phyloP scores from a whole-genome alignment of 2,888 invertebrate species.

The Amiota minor region DNA sequence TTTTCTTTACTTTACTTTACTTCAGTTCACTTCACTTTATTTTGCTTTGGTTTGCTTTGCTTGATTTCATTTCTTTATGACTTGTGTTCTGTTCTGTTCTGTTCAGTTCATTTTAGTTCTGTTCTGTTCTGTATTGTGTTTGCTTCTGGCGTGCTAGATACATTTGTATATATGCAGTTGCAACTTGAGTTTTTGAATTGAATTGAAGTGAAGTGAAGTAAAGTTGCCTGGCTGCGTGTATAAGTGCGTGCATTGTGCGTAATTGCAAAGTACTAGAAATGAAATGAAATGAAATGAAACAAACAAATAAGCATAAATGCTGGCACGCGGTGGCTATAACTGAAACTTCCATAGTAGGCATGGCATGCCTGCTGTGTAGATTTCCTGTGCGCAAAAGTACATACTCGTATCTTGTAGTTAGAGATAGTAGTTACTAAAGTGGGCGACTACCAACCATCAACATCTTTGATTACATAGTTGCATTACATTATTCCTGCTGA shows the following conservation, averaged over 20 bases:
- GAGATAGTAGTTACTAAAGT: background rate
- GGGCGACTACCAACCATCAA: slow-evolving; percentile 1
- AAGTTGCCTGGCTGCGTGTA: slow-evolving; percentile 1
- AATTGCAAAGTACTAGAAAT: slow-evolving; percentile 1
- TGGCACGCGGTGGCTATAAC: background rate
- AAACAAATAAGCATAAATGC: background rate
- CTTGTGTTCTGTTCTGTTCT: slow-evolving; percentile 20
- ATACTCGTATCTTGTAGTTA: background rate
- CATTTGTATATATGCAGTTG: slow-evolving; percentile 22
- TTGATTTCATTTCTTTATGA: background rate
- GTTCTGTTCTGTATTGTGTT: slow-evolving; percentile 7
- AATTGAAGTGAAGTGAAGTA: background rate
- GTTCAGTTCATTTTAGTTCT: too few species aligned
- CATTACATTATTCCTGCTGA: background rate
- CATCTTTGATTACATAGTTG: slow-evolving; percentile 9
- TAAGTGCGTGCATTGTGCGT: slow-evolving; percentile 13
- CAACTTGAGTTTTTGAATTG: background rate
- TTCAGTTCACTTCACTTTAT: too few species aligned
- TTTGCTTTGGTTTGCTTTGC: background rate
- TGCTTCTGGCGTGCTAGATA: slow-evolving; percentile 9
- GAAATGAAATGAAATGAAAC: background rate
- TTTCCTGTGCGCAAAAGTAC: background rate
- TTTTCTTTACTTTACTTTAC: background rate
- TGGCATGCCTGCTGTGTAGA: background rate
- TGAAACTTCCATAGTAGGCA: background rate